phyloP scores from a whole-genome alignment of 2,797 vertebrate genomes.

The Typhlichthys eigenmanni region DNA sequence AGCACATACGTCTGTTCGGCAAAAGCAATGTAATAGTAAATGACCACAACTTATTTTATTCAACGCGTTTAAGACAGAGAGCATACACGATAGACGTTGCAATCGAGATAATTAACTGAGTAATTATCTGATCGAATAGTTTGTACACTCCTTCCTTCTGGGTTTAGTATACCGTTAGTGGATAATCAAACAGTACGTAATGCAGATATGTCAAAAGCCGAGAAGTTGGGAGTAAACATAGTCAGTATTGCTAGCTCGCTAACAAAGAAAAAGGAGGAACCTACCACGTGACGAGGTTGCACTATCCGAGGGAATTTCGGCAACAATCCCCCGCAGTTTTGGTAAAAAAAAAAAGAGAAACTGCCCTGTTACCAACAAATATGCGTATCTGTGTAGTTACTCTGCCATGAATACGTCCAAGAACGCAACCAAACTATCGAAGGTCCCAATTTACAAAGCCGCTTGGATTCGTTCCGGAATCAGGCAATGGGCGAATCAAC shows the following conservation, averaged over 20 bases:
- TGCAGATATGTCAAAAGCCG: conserved; percentile 45
- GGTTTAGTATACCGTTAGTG: neutral
- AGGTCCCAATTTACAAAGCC: conserved; percentile 52
- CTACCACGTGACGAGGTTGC: conserved; percentile 95
- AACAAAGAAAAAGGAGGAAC: conserved; percentile 95
- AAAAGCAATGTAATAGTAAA: conserved; percentile 1
- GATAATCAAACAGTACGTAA: neutral
- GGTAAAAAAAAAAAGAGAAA: conserved; percentile 66
- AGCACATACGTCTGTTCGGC: too few species aligned
- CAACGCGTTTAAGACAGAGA: conserved; percentile 34
- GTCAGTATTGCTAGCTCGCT: conserved; percentile 71
- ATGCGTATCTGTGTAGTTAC: conserved; percentile 35
- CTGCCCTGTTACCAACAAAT: conserved; percentile 45
- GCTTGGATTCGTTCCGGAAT: conserved; percentile 75
- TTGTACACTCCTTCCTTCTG: neutral
- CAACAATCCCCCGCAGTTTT: conserved; percentile 87
- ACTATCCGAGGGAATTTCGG: conserved; percentile 91
- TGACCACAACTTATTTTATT: conserved; percentile 50
- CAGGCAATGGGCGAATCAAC: conserved; percentile 77
- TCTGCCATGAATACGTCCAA: conserved; percentile 59
- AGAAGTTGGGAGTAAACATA: conserved; percentile 65
- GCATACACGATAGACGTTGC: conserved; percentile 55
- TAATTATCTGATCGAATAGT: conserved; percentile 17
- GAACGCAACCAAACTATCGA: conserved; percentile 39
- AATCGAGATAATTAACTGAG: conserved; percentile 55